These are phyloP conservation scores for Drosophila longiperda DNA, from an alignment of 2,888 invertebrate genomes.

Conservation along the genomic window DNA sequence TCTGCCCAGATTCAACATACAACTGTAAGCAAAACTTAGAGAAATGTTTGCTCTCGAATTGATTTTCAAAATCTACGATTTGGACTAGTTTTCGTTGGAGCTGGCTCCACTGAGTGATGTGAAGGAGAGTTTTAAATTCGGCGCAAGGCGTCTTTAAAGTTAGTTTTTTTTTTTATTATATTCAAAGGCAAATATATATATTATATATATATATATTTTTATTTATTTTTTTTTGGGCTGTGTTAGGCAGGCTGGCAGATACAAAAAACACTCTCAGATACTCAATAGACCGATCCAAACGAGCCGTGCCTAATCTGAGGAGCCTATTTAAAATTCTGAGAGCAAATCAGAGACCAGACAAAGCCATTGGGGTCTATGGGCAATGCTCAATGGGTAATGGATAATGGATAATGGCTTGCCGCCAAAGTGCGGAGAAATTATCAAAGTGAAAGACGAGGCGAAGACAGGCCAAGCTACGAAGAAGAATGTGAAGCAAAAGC, in stretches of 20 bases:
- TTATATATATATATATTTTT: no score
- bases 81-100: neutral
- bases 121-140: neutral
- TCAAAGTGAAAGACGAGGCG: slow-evolving; percentile 73
- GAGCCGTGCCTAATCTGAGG: slow-evolving; percentile 36
- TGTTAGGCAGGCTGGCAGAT: slow-evolving; percentile 60
- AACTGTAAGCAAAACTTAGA: neutral
- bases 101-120: neutral
- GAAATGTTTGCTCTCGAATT: neutral
- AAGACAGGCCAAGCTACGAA: slow-evolving; percentile 25
- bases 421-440: slow-evolving; percentile 77
- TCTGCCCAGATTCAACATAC: neutral
- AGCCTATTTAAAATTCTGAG: slow-evolving; percentile 74
- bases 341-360: slow-evolving; percentile 64
- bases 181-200: slow-evolving; percentile 4
- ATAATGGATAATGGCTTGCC: slow-evolving; percentile 56
- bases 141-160: neutral
- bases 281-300: slow-evolving; percentile 41
- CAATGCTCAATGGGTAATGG: slow-evolving; percentile 18
- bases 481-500: slow-evolving; percentile 10
- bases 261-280: slow-evolving; percentile 2
- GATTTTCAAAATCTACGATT: neutral
- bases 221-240: slow-evolving; percentile 26
- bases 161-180: neutral
- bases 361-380: slow-evolving; percentile 11